Evolutionary conservation across 2,113 vertebrate species (phyloP).

Genomic region (Clinocottus analis): DNA sequence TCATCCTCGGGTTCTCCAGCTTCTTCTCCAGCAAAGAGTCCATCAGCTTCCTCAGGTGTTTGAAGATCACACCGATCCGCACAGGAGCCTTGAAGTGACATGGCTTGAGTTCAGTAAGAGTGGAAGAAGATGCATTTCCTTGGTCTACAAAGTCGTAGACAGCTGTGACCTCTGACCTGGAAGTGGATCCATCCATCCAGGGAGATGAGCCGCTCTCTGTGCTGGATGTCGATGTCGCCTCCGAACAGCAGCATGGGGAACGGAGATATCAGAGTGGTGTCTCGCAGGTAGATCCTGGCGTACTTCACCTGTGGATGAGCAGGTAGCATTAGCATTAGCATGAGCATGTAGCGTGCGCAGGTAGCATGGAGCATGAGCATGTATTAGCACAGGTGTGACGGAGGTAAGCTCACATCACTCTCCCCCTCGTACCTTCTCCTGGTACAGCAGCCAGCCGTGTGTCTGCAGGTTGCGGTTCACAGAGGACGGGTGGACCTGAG

Average conservation of each 20-base stretch:
- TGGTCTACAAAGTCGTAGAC: not conserved
- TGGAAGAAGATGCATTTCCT: not conserved
- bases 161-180: slow-evolving; percentile 83
- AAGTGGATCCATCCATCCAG: slow-evolving; percentile 97
- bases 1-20: slow-evolving; percentile 94
- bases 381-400: not conserved
- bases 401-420: not conserved
- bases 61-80: slow-evolving; percentile 98
- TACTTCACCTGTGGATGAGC: slow-evolving; percentile 90
- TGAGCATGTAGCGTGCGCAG: too few species aligned
- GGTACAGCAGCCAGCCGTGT: slow-evolving; percentile 95
- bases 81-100: slow-evolving; percentile 89
- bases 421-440: slow-evolving; percentile 89
- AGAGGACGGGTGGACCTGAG: slow-evolving; percentile 95
- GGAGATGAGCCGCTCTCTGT: slow-evolving; percentile 92
- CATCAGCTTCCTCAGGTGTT: slow-evolving; percentile 93
- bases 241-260: slow-evolving; percentile 97
- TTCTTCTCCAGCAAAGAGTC: slow-evolving; percentile 94
- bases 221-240: slow-evolving; percentile 96
- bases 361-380: too few species aligned
- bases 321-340: too few species aligned
- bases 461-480: slow-evolving; percentile 93
- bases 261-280: slow-evolving; percentile 92
- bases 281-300: slow-evolving; percentile 91
- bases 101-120: not conserved